Evolutionary conservation across 2,888 invertebrate genomes (phyloP), one percentile per base, ranked within the genome.

Genomic region (Cremastinae sp.): DNA sequence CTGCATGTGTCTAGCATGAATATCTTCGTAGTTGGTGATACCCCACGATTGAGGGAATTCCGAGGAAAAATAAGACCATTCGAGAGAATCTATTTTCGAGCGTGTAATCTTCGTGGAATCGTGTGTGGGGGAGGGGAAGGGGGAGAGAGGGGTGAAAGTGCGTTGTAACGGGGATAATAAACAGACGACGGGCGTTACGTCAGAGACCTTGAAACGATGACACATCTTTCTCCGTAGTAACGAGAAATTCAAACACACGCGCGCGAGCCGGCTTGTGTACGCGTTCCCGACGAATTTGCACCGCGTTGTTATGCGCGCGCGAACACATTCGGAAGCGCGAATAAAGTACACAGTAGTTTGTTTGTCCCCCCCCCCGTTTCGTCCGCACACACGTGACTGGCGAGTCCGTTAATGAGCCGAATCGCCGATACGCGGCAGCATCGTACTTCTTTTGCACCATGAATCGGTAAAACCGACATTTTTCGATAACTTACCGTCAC

Each of bases 161-260:
- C 64, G 54, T 71, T 74, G 73, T 77, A 62, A 65, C 69, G 61
- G 54, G 59, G 45, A 36, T 9, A 28, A 28, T 28, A 28, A 28
- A 28, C 2, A 28, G 28, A 28, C 28, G 28, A 28, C 28, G 28
- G 28, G 28, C 28, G 72, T 83, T 83, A 78, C 83, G 78, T 83
- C 82, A 83, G 78, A 73, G 78, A 62, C 74, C 73, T 76, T 68
- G 76, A 70, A 79, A 58, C 75, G 76, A 77, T 83, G 82, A 84
- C 83, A 82, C 82, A 81, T 83, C 54, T 38, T 16, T 51, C 7
- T 78, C 75, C 68, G 66, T 53, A 74, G 54, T 58, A 62, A 75
- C 71, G 14, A 64, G 69, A 49, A 70, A 73, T 61, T 75, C 62
- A 49, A 43, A 53, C 47, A 59, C 38, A 38, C 62, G 61, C 38